Evolutionary conservation across 2,888 invertebrate genomes (phyloP), one percentile per base, ranked within the genome.

Genomic region (Uloborus plumipes): DNA sequence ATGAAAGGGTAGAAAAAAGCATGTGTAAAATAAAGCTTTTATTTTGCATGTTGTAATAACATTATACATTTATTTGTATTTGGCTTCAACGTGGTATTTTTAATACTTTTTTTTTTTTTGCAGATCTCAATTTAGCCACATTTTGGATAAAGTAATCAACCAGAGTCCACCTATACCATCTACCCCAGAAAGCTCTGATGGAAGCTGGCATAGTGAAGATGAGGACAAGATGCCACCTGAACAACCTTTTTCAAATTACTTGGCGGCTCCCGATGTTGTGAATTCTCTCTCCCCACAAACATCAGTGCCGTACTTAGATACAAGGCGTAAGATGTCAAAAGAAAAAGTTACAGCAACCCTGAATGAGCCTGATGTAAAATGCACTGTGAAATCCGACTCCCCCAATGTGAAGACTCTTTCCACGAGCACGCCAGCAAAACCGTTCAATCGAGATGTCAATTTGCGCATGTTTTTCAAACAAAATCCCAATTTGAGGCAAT

Each of bases 391-490:
- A 3, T 50, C 22, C 14, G 50, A 72, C 18, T 15, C 50, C 20
- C 49, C 49, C 14, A 47, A 26, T 62, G 20, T 67, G 14, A 69
- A 77, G 50, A 66, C 50, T 20, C 31, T 53, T 26, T 31, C 55
- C 7, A 58, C 75, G 11, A 58, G 51, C 47, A 31, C 59, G 15
- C 50, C 49, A 58, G 20, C 11, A 7, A 3, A 20, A 15, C 18
- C 65, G 7, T 62, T 50, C 55, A 75, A 58, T 49, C 72, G 84
- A 75, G 81, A 84, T 77, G 77, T 84, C 14, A 81, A 84, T 22
- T 73, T 84, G 16, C 74, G 77, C 7, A 70, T 84, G 71, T 82
- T 84, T 61, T 84, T 84, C 55, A 80, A 84, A 20, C 77, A 80
- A 55, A 84, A 84, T 75, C 84, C 84, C 16, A 80, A 84, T 49